Evolutionary conservation across 2,113 vertebrate genomes (phyloP).

Genomic region (Lophius piscatorius): DNA sequence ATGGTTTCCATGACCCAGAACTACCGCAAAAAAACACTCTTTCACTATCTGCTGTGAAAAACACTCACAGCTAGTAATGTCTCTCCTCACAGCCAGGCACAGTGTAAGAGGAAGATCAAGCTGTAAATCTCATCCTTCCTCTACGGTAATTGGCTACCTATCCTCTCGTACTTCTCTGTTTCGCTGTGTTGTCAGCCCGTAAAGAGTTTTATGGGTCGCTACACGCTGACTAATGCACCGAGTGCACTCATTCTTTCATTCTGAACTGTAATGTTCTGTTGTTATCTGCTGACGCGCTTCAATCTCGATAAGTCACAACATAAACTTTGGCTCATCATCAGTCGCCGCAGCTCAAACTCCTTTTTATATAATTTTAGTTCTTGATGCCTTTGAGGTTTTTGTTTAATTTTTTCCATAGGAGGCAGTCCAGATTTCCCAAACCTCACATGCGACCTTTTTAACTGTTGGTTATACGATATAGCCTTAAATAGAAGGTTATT

Average conservation of each 20-base stretch:
- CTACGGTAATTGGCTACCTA: slow-evolving; percentile 62
- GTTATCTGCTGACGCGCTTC: background rate
- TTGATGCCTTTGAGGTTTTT: too few relatives aligned
- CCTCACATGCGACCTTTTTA: slow-evolving; percentile 19
- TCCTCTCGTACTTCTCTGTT: slow-evolving; percentile 54
- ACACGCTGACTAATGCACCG: slow-evolving; percentile 63
- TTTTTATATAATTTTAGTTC: too few relatives aligned
- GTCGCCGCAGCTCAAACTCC: background rate
- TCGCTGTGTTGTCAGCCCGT: slow-evolving; percentile 54
- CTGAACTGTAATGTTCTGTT: too few relatives aligned
- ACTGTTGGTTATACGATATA: slow-evolving; percentile 51
- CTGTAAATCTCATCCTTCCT: slow-evolving; percentile 44
- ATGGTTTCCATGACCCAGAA: slow-evolving; percentile 27
- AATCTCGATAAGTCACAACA: slow-evolving; percentile 5
- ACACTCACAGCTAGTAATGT: slow-evolving; percentile 10
- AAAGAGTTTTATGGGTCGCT: slow-evolving; percentile 58
- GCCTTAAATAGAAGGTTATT: slow-evolving; percentile 46
- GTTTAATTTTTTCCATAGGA: too few relatives aligned
- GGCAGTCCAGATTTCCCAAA: too few relatives aligned
- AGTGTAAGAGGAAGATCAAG: slow-evolving; percentile 26
- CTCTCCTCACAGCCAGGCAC: slow-evolving; percentile 15
- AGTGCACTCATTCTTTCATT: slow-evolving; percentile 43
- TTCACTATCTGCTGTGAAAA: slow-evolving; percentile 24
- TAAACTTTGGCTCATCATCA: slow-evolving; percentile 10
- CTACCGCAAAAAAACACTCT: slow-evolving; percentile 27